phyloP scores from a whole-genome alignment of 1,140 invertebrate genomes.

The Batillaria attramentaria region DNA sequence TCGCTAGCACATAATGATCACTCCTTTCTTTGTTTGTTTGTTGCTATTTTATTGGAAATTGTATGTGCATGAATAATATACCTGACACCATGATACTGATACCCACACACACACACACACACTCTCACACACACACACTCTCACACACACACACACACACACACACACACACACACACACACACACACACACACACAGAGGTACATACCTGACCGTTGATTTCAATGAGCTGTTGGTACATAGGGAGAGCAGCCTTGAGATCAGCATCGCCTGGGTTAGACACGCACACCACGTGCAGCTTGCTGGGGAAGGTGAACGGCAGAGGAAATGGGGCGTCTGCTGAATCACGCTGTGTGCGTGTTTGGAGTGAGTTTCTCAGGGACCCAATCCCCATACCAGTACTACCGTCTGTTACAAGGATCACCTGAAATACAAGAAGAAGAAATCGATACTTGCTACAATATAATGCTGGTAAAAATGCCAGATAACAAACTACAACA shows the following conservation, averaged over 20 bases:
- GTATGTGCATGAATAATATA: too few species aligned
- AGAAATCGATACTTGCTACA: background rate
- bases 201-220: conserved; percentile 75
- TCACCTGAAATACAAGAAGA: conserved; percentile 77
- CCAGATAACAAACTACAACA: background rate
- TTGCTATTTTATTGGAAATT: too few species aligned
- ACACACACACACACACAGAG: too few species aligned
- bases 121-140: too few species aligned
- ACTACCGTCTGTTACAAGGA: conserved; percentile 87
- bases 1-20: too few species aligned
- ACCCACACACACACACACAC: background rate
- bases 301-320: conserved; percentile 86
- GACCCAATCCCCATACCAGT: conserved; percentile 78
- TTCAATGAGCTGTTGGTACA: conserved; percentile 75
- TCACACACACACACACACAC: too few species aligned
- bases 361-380: conserved; percentile 69
- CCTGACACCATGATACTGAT: background rate
- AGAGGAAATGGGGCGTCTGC: conserved; percentile 75
- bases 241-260: conserved; percentile 66
- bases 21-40: too few species aligned
- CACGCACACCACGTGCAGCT: conserved; percentile 83
- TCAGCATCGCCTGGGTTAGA: conserved; percentile 69
- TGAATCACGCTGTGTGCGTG: conserved; percentile 44
- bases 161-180: too few species aligned
- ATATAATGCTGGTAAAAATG: too few species aligned